Evolutionary conservation across 2,113 vertebrate genomes (phyloP).

Genomic region (Montifringilla adamsi): DNA sequence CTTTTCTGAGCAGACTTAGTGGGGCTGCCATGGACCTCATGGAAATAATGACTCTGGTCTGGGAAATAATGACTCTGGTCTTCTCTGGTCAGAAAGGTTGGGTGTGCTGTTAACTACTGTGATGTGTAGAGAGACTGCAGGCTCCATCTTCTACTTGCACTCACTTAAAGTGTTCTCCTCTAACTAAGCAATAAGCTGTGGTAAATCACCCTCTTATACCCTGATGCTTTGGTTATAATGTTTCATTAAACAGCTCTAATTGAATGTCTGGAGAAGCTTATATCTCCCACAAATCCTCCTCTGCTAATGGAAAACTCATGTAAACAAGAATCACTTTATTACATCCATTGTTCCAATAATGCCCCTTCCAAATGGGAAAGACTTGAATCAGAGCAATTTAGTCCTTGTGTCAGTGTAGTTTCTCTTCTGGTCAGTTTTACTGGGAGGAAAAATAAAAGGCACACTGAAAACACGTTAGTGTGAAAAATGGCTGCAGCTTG

Average conservation of each 20-base stretch:
- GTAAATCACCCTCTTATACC: slow-evolving; percentile 40
- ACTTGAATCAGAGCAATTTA: slow-evolving; percentile 32
- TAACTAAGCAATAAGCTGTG: neutral
- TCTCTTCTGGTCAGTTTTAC: neutral
- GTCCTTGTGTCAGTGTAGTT: neutral
- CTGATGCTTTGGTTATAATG: slow-evolving; percentile 23
- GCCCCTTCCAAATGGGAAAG: neutral
- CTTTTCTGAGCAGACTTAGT: neutral
- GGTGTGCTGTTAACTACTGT: neutral
- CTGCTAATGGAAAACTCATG: slow-evolving; percentile 8
- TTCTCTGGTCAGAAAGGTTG: neutral
- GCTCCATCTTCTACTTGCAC: neutral
- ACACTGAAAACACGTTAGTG: neutral
- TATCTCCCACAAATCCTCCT: slow-evolving; percentile 22
- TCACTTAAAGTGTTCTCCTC: neutral
- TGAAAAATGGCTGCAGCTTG: neutral
- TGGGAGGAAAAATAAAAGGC: neutral
- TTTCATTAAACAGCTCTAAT: slow-evolving; percentile 48
- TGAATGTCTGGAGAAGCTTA: slow-evolving; percentile 47
- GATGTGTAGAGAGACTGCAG: neutral
- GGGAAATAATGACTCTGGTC: neutral
- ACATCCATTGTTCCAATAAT: neutral
- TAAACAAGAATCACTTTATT: slow-evolving; percentile 38
- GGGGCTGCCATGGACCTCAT: neutral
- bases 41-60: neutral